These are phyloP conservation scores for Chloebia gouldiae DNA, from an alignment of 2,113 vertebrate genomes.

Conservation along the genomic window DNA sequence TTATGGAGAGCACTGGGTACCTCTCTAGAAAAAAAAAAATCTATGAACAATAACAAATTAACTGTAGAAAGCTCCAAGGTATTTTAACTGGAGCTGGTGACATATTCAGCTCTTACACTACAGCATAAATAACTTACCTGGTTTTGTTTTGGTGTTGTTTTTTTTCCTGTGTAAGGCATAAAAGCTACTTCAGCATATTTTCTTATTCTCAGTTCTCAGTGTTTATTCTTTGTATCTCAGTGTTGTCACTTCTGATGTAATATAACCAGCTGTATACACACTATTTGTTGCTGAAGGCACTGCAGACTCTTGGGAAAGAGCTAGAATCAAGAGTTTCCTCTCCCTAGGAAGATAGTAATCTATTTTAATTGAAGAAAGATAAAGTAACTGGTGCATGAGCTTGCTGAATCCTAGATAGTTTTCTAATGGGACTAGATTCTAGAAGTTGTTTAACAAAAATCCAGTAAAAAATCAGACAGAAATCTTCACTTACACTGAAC, in stretches of 20 bases:
- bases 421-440: background rate
- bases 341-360: background rate
- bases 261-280: background rate
- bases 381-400: background rate
- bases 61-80: background rate
- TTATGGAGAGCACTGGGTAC: background rate
- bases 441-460: background rate
- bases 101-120: background rate
- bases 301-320: background rate
- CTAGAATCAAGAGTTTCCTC: background rate
- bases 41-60: background rate
- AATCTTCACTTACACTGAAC: background rate
- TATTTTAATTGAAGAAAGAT: background rate
- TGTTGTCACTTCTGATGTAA: background rate
- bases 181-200: background rate
- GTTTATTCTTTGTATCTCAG: background rate
- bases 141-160: background rate
- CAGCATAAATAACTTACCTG: background rate
- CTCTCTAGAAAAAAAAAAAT: background rate
- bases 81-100: background rate
- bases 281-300: background rate
- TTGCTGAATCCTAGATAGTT: background rate
- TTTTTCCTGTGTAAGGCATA: background rate
- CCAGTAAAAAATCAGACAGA: background rate
- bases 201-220: background rate